phyloP scores from a whole-genome alignment of 2,113 vertebrate species.

The Chitala chitala region DNA sequence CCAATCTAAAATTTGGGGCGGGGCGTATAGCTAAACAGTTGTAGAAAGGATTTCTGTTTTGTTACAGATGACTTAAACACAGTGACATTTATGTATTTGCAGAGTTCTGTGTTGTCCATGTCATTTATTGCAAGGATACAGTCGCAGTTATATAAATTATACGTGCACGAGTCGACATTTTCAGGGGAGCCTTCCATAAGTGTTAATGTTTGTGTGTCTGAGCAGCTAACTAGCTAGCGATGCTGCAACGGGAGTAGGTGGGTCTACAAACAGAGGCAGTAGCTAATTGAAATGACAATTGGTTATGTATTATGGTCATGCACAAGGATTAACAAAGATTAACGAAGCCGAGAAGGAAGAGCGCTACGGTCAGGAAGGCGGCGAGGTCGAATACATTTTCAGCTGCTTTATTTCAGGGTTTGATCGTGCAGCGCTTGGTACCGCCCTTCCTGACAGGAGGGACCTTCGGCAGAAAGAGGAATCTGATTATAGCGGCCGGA shows the following conservation, averaged over 20 bases:
- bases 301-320: not conserved
- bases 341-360: not conserved
- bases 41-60: constrained; percentile 47
- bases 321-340: not conserved
- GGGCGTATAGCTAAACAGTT: constrained; percentile 67
- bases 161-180: not conserved
- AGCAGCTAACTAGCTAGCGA: not conserved
- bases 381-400: constrained; percentile 41
- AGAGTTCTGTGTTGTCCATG: not conserved
- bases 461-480: constrained; percentile 69
- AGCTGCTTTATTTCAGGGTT: constrained; percentile 47
- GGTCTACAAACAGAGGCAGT: not conserved
- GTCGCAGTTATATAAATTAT: not conserved
- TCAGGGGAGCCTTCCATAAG: not conserved
- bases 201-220: not conserved
- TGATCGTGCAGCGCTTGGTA: constrained; percentile 58
- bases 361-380: constrained; percentile 11
- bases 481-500: constrained; percentile 67
- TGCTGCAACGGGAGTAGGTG: not conserved
- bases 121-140: not conserved
- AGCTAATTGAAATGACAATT: not conserved
- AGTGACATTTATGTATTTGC: constrained; percentile 1
- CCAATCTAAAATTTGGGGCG: constrained; percentile 75
- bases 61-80: not conserved
- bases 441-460: constrained; percentile 76